Base-by-base conservation (phyloP, 2,888 invertebrate genomes). In the Erebia epiphron region DNA sequence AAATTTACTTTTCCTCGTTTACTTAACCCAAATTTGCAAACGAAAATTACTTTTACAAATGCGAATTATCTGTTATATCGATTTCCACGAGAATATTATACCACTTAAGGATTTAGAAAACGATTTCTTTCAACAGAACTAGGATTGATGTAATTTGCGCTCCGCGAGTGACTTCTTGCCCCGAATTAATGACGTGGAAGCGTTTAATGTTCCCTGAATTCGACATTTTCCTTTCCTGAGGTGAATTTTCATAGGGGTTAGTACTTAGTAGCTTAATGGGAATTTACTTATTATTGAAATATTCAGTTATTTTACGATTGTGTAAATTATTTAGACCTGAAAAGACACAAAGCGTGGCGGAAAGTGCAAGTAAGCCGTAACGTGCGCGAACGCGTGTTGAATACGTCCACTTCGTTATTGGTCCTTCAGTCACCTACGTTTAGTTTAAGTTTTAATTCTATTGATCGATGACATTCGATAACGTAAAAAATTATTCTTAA, bases 131-230 rank as follows among this genome's bases (percentile, higher is more conserved):
- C 83, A 80, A 80, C 83, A 80, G 80, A 86, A 86, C 86, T 86
- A 86, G 86, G 86, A 86, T 82, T 83, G 83, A 86, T 86, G 86
- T 88, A 85, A 89, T 89, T 89, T 87, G 83, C 84, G 80, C 79
- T 79, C 79, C 76, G 78, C 83, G 77, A 74, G 76, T 87, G 85
- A 83, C 85, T 85, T 82, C 67, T 75, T 83, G 83, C 75, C 76
- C 79, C 71, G 79, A 88, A 87, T 87, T 88, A 88, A 90, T 89
- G 89, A 83, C 77, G 80, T 82, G 79, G 77, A 79, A 78, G 82
- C 69, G 57, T 67, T 64, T 73, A 74, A 76, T 73, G 74, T 74
- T 74, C 67, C 72, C 69, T 66, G 64, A 75, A 75, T 71, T 67
- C 69, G 70, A 70, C 74, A 70, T 69, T 72, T 73, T 74, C 67